Conservation (phyloP, 2,797 vertebrate genomes). For the Gobio occitaniae region DNA sequence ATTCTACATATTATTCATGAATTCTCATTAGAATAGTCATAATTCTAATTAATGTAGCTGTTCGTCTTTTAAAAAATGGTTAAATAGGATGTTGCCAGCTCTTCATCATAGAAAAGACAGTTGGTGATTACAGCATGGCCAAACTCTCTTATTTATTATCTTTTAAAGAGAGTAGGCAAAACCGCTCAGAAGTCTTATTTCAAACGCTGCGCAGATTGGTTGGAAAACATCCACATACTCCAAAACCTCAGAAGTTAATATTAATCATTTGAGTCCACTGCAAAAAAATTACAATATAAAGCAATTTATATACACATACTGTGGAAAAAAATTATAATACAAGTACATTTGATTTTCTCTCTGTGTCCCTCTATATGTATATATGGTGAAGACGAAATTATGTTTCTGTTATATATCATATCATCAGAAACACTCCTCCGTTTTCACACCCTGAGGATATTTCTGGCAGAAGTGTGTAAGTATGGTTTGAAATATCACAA, state of each 20-base stretch:
- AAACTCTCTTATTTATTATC: slow-evolving; percentile 61
- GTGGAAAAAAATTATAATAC: neutral
- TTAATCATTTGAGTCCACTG: neutral
- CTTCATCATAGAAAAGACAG: slow-evolving; percentile 50
- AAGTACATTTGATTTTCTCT: neutral
- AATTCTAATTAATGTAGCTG: slow-evolving; percentile 67
- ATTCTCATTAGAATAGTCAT: slow-evolving; percentile 70
- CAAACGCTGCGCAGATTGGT: neutral
- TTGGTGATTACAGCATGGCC: slow-evolving; percentile 65
- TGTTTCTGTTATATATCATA: too few relatives aligned
- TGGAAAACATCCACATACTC: slow-evolving; percentile 1
- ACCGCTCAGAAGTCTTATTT: neutral
- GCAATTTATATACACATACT: neutral
- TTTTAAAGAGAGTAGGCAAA: slow-evolving; percentile 12
- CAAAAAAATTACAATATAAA: neutral
- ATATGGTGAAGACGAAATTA: too few relatives aligned
- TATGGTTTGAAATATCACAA: too few relatives aligned
- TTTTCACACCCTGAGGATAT: too few relatives aligned
- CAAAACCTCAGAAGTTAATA: neutral
- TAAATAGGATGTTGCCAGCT: slow-evolving; percentile 55
- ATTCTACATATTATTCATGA: slow-evolving; percentile 70
- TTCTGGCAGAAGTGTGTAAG: too few relatives aligned
- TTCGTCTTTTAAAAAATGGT: slow-evolving; percentile 64
- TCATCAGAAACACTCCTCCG: too few relatives aligned
- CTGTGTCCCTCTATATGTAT: neutral